A percentile compares a stretch with the other conserved stretches of the same genome.
These are phyloP conservation scores for Opisthograptis luteolata DNA, from an alignment of 2,888 invertebrate species.

Conservation along the genomic window DNA sequence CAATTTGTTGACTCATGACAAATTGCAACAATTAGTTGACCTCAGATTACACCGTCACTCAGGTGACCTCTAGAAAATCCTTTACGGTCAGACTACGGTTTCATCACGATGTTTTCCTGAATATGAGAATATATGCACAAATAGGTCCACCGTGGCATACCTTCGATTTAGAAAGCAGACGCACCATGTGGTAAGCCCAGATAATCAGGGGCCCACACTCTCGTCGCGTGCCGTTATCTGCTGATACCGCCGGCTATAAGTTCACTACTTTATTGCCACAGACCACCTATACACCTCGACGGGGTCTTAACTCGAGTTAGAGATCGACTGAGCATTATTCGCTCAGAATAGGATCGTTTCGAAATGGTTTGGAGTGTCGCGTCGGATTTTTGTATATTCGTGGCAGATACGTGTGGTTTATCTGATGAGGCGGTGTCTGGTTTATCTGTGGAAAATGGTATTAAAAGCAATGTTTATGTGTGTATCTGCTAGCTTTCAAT, in stretches of 20 bases:
- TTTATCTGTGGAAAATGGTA: slow-evolving; percentile 25
- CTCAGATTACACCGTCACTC: too few species aligned
- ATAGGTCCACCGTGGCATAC: slow-evolving; percentile 2
- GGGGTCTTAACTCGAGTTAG: slow-evolving; percentile 12
- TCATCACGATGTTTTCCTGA: too few species aligned
- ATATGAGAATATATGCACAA: too few species aligned
- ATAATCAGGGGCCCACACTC: slow-evolving; percentile 10
- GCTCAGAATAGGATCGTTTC: not conserved
- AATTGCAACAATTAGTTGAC: too few species aligned
- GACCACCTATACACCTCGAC: slow-evolving; percentile 22
- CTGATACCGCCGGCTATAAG: slow-evolving; percentile 35
- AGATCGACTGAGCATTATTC: slow-evolving; percentile 4
- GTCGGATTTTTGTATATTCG: slow-evolving; percentile 9
- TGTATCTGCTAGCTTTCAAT: slow-evolving; percentile 12
- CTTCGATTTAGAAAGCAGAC: slow-evolving; percentile 18
- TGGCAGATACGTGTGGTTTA: slow-evolving; percentile 21
- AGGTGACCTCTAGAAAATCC: too few species aligned
- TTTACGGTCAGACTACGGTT: too few species aligned
- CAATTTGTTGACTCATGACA: too few species aligned
- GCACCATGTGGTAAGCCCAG: slow-evolving; percentile 11
- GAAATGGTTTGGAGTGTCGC: not conserved
- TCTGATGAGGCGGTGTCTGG: slow-evolving; percentile 19
- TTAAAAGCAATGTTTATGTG: slow-evolving; percentile 26
- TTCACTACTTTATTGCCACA: slow-evolving; percentile 34
- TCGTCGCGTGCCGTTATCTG: slow-evolving; percentile 33